Evolutionary conservation across 2,797 vertebrate species (phyloP).

Genomic region (Orientallactaga sibirica): DNA sequence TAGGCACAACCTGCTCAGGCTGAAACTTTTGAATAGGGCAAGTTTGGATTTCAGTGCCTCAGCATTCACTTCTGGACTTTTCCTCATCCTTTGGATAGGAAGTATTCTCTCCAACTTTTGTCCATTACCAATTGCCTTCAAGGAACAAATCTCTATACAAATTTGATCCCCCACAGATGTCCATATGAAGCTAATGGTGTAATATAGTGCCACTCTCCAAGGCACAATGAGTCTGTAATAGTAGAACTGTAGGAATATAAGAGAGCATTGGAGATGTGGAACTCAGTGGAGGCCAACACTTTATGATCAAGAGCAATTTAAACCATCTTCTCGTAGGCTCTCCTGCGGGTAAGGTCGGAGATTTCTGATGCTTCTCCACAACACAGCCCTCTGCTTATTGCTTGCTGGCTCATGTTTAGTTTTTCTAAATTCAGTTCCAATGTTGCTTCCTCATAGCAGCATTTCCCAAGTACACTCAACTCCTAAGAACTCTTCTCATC

Average conservation of each 20-base stretch:
- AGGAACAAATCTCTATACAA: slow-evolving; percentile 37
- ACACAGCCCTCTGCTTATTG: background rate
- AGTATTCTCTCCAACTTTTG: background rate
- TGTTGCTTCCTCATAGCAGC: background rate
- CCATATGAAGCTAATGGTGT: slow-evolving; percentile 7
- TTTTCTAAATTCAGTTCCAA: slow-evolving; percentile 14
- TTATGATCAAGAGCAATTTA: background rate
- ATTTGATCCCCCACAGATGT: slow-evolving; percentile 53
- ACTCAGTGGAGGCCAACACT: background rate
- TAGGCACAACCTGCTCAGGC: slow-evolving; percentile 46
- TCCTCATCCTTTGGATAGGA: background rate
- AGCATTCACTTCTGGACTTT: background rate
- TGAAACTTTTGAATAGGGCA: slow-evolving; percentile 60
- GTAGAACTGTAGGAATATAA: background rate
- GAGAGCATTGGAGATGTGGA: background rate
- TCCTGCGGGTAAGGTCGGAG: background rate
- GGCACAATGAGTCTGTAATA: background rate
- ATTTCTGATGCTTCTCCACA: background rate
- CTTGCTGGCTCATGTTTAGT: slow-evolving; percentile 1
- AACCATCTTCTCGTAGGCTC: background rate
- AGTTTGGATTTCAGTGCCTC: slow-evolving; percentile 7
- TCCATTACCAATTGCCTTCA: slow-evolving; percentile 47
- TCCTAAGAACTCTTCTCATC: background rate
- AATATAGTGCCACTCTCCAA: background rate
- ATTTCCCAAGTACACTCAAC: background rate